A percentile compares a stretch with the other conserved stretches of the same genome.
These are phyloP conservation scores for Eucera pruinosa DNA, from an alignment of 2,888 invertebrate genomes.

Conservation along the genomic window DNA sequence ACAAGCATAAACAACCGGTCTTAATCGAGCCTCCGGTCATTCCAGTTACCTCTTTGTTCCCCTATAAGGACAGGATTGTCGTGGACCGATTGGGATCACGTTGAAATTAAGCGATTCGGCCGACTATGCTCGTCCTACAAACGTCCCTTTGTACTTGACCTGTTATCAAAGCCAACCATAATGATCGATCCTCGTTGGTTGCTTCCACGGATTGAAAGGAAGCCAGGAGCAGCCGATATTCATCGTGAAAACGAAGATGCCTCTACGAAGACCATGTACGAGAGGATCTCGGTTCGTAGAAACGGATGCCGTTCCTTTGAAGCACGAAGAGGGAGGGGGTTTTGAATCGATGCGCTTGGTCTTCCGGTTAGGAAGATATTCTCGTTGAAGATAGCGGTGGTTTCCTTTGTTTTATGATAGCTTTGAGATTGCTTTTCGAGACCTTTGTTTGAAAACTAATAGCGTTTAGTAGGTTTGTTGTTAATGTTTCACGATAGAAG, in stretches of 20 bases:
- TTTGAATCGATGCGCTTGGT: slow-evolving; percentile 57
- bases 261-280: not conserved
- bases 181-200: slow-evolving; percentile 17
- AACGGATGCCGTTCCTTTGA: slow-evolving; percentile 11
- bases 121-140: slow-evolving; percentile 25
- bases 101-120: slow-evolving; percentile 47
- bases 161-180: slow-evolving; percentile 43
- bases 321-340: not conserved
- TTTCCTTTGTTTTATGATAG: no score
- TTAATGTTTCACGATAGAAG: no score
- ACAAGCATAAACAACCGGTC: slow-evolving; percentile 16
- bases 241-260: slow-evolving; percentile 18
- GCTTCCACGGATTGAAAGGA: slow-evolving; percentile 61
- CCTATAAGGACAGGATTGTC: slow-evolving; percentile 4
- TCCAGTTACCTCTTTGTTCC: slow-evolving; percentile 19
- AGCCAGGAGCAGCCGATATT: slow-evolving; percentile 39
- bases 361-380: slow-evolving; percentile 26
- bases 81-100: slow-evolving; percentile 18
- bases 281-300: not conserved
- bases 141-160: slow-evolving; percentile 45
- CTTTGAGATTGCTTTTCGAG: no score
- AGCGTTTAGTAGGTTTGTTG: no score
- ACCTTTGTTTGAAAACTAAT: no score
- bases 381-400: not conserved
- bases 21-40: slow-evolving; percentile 34